Percentiles rank a stretch among this genome's conserved stretches.
phyloP scores from a whole-genome alignment of 2,113 vertebrate species.

The Carettochelys insculpta region DNA sequence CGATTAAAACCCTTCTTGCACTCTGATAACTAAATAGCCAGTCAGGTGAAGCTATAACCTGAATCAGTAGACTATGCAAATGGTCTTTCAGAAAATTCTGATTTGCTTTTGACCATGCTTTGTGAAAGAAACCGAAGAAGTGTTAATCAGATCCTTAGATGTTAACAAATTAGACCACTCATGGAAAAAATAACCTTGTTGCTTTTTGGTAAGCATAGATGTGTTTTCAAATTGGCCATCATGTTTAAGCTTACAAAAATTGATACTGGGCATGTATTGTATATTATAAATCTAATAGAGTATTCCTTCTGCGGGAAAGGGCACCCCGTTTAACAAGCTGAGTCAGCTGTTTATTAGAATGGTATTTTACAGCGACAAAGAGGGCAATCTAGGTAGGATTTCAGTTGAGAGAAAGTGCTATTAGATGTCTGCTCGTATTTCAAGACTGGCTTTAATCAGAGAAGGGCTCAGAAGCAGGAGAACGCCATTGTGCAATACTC shows the following conservation, averaged over 20 bases:
- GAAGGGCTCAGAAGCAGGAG: not conserved
- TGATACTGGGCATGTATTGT: not conserved
- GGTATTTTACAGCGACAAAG: not conserved
- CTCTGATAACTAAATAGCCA: not conserved
- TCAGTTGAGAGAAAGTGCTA: not conserved
- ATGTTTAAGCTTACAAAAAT: not conserved
- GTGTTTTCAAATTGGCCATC: not conserved
- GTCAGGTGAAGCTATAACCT: not conserved
- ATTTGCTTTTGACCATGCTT: not conserved
- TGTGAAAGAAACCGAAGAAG: not conserved
- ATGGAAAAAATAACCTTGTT: not conserved
- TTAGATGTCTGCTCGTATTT: not conserved
- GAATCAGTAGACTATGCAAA: not conserved
- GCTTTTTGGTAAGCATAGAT: not conserved
- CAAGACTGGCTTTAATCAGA: not conserved
- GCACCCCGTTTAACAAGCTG: not conserved
- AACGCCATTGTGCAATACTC: not conserved
- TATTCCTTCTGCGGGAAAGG: not conserved
- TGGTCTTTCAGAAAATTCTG: not conserved
- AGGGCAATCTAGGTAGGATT: not conserved
- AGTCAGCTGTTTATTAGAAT: not conserved
- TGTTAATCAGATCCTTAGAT: not conserved
- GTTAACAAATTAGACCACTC: not conserved
- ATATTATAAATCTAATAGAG: not conserved
- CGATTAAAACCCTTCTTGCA: not conserved